Base-by-base conservation (phyloP, 1,140 invertebrate genomes). In the roundworm (Caenorhabditis elegans) region DNA sequence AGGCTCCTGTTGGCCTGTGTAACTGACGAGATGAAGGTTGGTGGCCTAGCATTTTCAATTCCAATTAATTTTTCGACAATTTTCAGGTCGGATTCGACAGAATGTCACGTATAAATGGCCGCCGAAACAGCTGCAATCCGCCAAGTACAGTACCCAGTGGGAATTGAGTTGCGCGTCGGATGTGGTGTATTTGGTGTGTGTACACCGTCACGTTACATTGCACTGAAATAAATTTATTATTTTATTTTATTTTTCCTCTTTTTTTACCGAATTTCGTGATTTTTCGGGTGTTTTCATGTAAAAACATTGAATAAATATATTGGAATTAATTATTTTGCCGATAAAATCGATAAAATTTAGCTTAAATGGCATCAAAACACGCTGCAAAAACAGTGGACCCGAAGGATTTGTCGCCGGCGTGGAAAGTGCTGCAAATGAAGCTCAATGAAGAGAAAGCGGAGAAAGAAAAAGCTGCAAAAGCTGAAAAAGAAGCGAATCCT, bases 21-120 rank as follows among this genome's bases (percentile, higher is more conserved):
- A 26, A 84, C 83, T 1, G 83, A 84, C 47, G 83, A 84, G 43
- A 84, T 84, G 83, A 81, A 81, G 70, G 76, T 77, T 2, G 22
- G 34, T 13, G 8, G 11, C 51, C 26, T 36, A 4, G 15, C 15
- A 36, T 8, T 34, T 34, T n/a, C 4, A 34, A 19, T 39, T 19
- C 39, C 3, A 22, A 11, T n/a, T 22, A 39, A 13, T 36, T 11
- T 6, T 70, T 39, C n/a, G n/a, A n/a, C n/a, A n/a, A 39, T 39
- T 70, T 70, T n/a, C 34, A 70, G 60, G 60, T 70, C 10, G 60
- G 60, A 22, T 70, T 39, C n/a, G 60, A 70, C 28, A 24, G 60
- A 2, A 70, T 70, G 60, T 39, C 60, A 43, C 34, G 60, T 6
- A 70, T 70, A 39, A 70, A 70, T 24, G 60, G 60, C 5, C 60